These are phyloP conservation scores for Planiliza haematocheilus DNA, from an alignment of 2,113 vertebrate genomes.

Conservation along the genomic window DNA sequence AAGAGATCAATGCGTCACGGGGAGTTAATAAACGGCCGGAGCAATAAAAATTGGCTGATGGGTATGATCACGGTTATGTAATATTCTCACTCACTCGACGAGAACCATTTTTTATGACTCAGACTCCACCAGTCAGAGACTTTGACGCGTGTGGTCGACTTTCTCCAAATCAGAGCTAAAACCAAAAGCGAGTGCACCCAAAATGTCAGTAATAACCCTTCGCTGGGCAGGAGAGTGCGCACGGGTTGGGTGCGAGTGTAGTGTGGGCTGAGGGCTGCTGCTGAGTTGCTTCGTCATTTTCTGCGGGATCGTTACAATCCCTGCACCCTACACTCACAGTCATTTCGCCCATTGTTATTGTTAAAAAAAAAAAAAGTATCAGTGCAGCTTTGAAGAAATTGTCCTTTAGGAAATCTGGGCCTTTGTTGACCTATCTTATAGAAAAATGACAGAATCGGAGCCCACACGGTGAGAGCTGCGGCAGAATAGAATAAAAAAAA, in stretches of 20 bases:
- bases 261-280: conserved; percentile 20
- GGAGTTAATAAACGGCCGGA: conserved; percentile 56
- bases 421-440: conserved; percentile 22
- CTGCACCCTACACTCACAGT: neutral
- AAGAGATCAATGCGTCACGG: conserved; percentile 55
- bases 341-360: conserved; percentile 7
- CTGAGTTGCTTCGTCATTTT: conserved; percentile 16
- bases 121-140: too few species aligned
- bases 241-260: neutral
- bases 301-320: neutral
- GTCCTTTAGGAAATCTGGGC: conserved; percentile 2
- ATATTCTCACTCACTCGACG: conserved; percentile 33
- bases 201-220: conserved; percentile 5
- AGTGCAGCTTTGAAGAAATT: conserved; percentile 10
- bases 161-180: neutral
- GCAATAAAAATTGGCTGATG: conserved; percentile 58
- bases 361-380: conserved; percentile 2
- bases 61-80: conserved; percentile 48
- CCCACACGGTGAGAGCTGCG: neutral
- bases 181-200: neutral
- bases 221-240: neutral
- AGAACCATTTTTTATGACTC: conserved; percentile 31
- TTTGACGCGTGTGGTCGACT: conserved; percentile 11
- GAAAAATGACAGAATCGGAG: conserved; percentile 2
- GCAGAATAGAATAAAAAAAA: conserved; percentile 17